phyloP scores from a whole-genome alignment of 2,888 invertebrate species.

The Synanthedon andrenaeformis region DNA sequence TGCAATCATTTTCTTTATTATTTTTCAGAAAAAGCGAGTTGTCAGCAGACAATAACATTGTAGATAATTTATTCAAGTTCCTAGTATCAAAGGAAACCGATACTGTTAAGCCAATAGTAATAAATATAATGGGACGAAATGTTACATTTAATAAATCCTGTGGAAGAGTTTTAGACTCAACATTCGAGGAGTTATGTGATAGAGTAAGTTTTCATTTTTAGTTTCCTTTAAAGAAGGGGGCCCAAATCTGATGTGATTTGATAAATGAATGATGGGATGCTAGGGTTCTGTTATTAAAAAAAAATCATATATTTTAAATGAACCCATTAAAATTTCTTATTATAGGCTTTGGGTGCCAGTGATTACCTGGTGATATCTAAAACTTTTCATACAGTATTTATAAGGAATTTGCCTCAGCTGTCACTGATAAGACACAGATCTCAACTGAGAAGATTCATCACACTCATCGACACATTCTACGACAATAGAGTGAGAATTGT shows the following conservation, averaged over 20 bases:
- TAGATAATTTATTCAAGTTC: conserved; percentile 89
- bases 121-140: conserved; percentile 91
- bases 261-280: no score
- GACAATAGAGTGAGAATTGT: conserved; percentile 91
- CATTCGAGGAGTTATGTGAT: conserved; percentile 91
- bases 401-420: conserved; percentile 89
- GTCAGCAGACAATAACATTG: conserved; percentile 67
- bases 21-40: conserved; percentile 73
- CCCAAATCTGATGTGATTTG: no score
- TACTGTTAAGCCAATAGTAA: conserved; percentile 82
- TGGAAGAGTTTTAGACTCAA: conserved; percentile 89
- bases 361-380: conserved; percentile 95
- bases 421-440: conserved; percentile 79
- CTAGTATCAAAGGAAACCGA: conserved; percentile 92
- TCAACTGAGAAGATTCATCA: conserved; percentile 95
- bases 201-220: conserved; percentile 72
- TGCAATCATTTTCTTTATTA: no score
- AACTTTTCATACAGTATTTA: conserved; percentile 94
- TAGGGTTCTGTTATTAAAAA: no score
- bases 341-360: conserved; percentile 90
- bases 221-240: no score
- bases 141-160: conserved; percentile 90
- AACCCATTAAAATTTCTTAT: conserved; percentile 4
- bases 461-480: conserved; percentile 95
- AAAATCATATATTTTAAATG: no score